Evolutionary conservation across 2,113 vertebrate genomes (phyloP).

Genomic region (Anarhynchus alexandrinus): DNA sequence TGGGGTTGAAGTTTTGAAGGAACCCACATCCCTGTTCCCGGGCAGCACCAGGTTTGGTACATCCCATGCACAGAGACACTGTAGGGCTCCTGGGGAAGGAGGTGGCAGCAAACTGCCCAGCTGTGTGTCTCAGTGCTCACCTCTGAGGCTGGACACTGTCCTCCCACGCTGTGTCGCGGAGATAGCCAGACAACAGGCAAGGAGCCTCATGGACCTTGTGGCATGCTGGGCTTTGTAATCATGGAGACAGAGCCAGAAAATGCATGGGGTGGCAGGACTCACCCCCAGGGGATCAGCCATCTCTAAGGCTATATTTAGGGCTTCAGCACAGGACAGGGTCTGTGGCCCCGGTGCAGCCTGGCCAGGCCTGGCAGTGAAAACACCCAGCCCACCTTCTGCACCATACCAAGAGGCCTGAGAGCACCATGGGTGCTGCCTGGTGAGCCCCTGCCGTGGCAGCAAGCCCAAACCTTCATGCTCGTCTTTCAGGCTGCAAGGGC

Average conservation of each 20-base stretch:
- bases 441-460: not conserved
- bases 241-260: not conserved
- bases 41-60: not conserved
- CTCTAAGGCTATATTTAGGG: not conserved
- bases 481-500: not conserved
- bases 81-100: not conserved
- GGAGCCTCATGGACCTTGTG: rapidly evolving
- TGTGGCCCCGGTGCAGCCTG: not conserved
- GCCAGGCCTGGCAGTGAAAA: not conserved
- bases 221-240: not conserved
- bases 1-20: not conserved
- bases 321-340: not conserved
- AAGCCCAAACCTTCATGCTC: not conserved
- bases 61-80: not conserved
- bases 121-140: rapidly evolving
- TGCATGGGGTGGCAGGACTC: not conserved
- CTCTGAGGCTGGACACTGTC: not conserved
- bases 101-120: not conserved
- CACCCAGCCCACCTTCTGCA: not conserved
- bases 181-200: not conserved
- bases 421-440: not conserved
- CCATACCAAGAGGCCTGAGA: not conserved
- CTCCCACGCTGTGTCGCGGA: rapidly evolving
- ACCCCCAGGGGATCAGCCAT: not conserved
- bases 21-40: not conserved